Evolutionary conservation across 2,888 invertebrate genomes (phyloP), one percentile per base, ranked within the genome.

Genomic region (Leptinotarsa tumamoca): DNA sequence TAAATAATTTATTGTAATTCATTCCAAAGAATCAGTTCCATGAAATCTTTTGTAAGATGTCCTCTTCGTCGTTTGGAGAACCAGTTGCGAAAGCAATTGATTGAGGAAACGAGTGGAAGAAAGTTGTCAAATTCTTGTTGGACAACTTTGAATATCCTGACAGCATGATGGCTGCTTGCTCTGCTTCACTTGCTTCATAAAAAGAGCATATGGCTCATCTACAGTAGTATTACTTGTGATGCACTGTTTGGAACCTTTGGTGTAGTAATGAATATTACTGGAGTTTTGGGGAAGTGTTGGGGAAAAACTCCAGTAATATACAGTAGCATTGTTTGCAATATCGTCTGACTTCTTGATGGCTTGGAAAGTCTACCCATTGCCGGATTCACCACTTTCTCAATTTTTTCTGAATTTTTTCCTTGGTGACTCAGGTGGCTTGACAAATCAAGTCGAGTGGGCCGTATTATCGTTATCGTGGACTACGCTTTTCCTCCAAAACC

Each of bases 61-160:
- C 33, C 14, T 23, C 66, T 14, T 71, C 51, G 66, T 63, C 66
- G 5, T 71, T 63, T 49, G 71, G 23, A 63, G 71, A 71, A 21
- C 15, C 50, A 61, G 17, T 14, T 5, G 71, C 21, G 13, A 52
- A 50, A 71, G 51, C 4, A 0, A 51, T 61, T 27, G 5, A 61
- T 7, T 7, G 21, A 50, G 23, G 72, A 17, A 0, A 56, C 15
- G 18, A 18, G 33, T 33, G 33, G 2, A 66, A 17, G n/a, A 27
- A 52, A 68, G 18, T 54, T 68, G 2, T 68, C 23, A 50, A 68
- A 23, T 50, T 68, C 51, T 27, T 51, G 68, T 50, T 68, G 68
- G 18, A 49, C 43, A 70, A 51, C 68, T 75, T 33, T 75, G 71
- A 23, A 75, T 75, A 54, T 75, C 75, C 52, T 75, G 68, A 68